These are phyloP conservation scores for Noctua comes DNA, from an alignment of 2,888 invertebrate species.

Conservation along the genomic window DNA sequence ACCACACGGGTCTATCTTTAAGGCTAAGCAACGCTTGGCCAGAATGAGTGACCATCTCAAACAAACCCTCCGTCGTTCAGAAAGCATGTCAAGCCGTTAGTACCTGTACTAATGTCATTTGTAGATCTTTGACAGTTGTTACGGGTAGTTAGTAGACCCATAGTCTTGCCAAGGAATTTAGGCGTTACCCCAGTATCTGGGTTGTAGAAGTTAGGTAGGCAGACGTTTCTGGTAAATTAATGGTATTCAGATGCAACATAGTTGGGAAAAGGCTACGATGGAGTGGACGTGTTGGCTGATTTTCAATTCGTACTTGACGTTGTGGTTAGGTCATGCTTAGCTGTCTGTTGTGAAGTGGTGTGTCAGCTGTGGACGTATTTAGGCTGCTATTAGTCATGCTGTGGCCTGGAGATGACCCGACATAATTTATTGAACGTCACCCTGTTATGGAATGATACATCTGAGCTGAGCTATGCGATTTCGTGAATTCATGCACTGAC, in stretches of 20 bases:
- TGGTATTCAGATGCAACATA: neutral
- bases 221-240: neutral
- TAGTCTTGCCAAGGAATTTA: neutral
- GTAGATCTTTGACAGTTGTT: neutral
- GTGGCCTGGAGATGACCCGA: neutral
- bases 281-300: neutral
- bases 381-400: neutral
- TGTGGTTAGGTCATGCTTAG: neutral
- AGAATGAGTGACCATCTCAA: neutral
- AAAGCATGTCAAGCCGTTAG: neutral
- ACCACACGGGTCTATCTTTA: neutral
- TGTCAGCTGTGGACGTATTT: neutral
- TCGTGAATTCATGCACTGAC: neutral
- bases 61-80: neutral
- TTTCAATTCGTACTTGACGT: neutral
- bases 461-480: neutral
- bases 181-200: neutral
- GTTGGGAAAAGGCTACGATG: neutral
- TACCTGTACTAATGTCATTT: neutral
- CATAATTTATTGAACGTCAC: neutral
- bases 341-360: neutral
- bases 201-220: neutral
- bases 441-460: constrained; percentile 1
- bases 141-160: too few species aligned
- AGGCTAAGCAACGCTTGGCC: neutral